phyloP scores from a whole-genome alignment of 2,888 invertebrate genomes.

The Amblyteles armatorius region DNA sequence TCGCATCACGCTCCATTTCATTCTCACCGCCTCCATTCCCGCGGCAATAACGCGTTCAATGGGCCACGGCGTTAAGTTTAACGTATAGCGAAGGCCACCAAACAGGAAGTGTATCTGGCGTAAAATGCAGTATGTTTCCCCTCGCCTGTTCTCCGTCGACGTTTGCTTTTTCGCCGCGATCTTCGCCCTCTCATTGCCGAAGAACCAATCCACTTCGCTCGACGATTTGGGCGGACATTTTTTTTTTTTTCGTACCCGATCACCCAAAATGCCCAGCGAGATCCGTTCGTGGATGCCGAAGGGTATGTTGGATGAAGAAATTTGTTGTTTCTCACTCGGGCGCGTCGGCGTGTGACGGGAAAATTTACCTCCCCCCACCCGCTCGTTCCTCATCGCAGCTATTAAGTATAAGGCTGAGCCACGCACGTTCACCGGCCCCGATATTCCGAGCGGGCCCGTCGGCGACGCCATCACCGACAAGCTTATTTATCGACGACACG shows the following conservation, averaged over 20 bases:
- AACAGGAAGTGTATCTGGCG: slow-evolving; percentile 20
- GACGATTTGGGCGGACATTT: neutral
- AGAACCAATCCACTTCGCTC: slow-evolving; percentile 4
- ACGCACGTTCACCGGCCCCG: neutral
- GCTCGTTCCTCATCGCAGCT: slow-evolving; percentile 50
- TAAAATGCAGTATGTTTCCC: slow-evolving; percentile 28
- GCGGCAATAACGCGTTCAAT: slow-evolving; percentile 50
- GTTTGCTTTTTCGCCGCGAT: neutral
- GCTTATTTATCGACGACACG: slow-evolving; percentile 72
- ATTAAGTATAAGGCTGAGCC: slow-evolving; percentile 17
- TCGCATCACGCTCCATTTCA: slow-evolving; percentile 52
- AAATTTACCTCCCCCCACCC: slow-evolving; percentile 67
- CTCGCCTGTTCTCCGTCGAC: neutral
- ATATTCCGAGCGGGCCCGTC: slow-evolving; percentile 36
- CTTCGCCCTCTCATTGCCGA: slow-evolving; percentile 7
- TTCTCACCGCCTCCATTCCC: slow-evolving; percentile 38
- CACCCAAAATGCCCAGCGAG: neutral
- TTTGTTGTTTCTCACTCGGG: slow-evolving; percentile 73
- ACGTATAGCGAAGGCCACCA: slow-evolving; percentile 27
- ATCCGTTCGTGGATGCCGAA: neutral
- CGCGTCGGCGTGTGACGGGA: slow-evolving; percentile 72
- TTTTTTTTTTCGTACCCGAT: neutral
- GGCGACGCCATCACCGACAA: slow-evolving; percentile 47
- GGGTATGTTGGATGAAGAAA: slow-evolving; percentile 13
- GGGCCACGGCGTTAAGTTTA: slow-evolving; percentile 40